A percentile compares a stretch with the other conserved stretches of the same genome.
Evolutionary conservation across 2,888 invertebrate species (phyloP).

Genomic region (Meta bourneti): DNA sequence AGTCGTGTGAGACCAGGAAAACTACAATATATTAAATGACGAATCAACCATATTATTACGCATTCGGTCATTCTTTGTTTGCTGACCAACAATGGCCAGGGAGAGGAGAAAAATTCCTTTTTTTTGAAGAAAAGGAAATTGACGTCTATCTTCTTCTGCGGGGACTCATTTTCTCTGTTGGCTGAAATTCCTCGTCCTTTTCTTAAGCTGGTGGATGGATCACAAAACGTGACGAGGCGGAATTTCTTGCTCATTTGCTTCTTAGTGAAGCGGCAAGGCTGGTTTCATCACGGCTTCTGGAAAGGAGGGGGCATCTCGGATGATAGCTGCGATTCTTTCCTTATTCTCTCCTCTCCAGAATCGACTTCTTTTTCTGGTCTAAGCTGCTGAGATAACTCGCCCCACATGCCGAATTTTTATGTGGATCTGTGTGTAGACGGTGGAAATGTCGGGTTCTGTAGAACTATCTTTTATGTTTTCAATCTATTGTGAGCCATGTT

Average conservation of each 20-base stretch:
- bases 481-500: too few species aligned
- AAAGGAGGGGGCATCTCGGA: neutral
- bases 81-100: conserved; percentile 49
- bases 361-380: neutral
- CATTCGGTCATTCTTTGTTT: conserved; percentile 51
- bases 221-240: conserved; percentile 52
- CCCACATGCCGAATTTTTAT: too few species aligned
- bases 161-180: conserved; percentile 32
- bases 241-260: conserved; percentile 69
- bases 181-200: conserved; percentile 51
- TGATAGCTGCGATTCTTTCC: conserved; percentile 13
- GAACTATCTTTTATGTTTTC: too few species aligned
- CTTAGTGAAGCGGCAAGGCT: conserved; percentile 36
- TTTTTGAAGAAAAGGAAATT: conserved; percentile 19
- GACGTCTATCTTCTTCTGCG: conserved; percentile 4
- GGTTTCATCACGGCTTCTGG: conserved; percentile 32
- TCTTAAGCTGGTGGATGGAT: conserved; percentile 36
- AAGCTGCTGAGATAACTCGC: neutral
- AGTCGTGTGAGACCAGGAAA: neutral
- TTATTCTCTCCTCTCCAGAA: neutral
- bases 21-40: conserved; percentile 55
- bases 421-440: too few species aligned
- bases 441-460: too few species aligned
- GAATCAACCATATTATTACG: conserved; percentile 47
- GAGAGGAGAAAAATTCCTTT: neutral